Evolutionary conservation across 1,140 invertebrate species (phyloP), one percentile per base, ranked within the genome.

Genomic region (Philotrypesis tridentata): DNA sequence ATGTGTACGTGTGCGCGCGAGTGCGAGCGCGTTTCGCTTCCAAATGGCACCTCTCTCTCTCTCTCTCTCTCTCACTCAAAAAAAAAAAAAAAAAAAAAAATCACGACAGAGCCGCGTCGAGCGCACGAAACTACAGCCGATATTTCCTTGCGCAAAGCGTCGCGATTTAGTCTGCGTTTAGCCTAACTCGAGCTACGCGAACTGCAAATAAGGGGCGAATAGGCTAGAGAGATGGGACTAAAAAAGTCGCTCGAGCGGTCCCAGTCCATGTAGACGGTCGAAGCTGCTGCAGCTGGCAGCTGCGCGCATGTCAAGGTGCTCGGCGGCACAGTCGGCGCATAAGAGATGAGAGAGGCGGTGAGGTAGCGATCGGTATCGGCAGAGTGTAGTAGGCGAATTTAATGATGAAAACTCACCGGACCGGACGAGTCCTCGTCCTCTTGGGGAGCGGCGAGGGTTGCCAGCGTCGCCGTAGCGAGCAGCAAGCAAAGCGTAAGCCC

Each of bases 321-420:
- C 29, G 63, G 63, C n/a, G 2, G 25, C 29, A 21, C n/a, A n/a
- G n/a, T n/a, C n/a, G n/a, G n/a, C n/a, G n/a, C n/a, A n/a, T n/a
- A n/a, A n/a, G n/a, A n/a, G n/a, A n/a, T n/a, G 63, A 12, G 5
- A 7, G n/a, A 31, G 63, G 0, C n/a, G n/a, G n/a, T n/a, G 25
- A 25, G 25, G 7, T 67, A 31, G 2, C 23, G 63, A 29, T 67
- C 33, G 55, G 55, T 23, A n/a, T n/a, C 12, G 14, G 55, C n/a
- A 23, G 14, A 4, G 14, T 27, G 63, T 3, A 40, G 27, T 1
- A 67, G 63, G 29, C 25, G 25, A 67, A 67, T 31, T 67, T 27
- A 25, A 27, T 67, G 25, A 67, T n/a, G 63, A 67, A 67, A 67
- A 85, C 87, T 88, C 68, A 88, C 87, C 17, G 55, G 48, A 72